Evolutionary conservation across 92 coral and sea anemone genomes (phyloP).

Genomic region (Parazoanthus atlanticus): DNA sequence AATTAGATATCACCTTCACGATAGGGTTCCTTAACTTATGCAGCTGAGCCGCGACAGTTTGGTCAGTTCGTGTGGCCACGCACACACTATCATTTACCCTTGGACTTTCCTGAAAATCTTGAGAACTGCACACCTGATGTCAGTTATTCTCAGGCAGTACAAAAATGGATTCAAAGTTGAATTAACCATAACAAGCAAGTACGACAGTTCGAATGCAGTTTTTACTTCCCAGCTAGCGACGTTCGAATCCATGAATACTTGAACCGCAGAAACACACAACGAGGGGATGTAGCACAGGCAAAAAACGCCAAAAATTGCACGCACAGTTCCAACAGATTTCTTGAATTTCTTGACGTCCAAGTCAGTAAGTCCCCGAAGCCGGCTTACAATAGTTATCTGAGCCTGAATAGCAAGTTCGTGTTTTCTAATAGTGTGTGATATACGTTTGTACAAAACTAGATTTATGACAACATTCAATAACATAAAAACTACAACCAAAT

Average conservation of each 20-base stretch:
- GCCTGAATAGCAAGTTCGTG: not conserved
- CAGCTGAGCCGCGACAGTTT: too few relatives aligned
- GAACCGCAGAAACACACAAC: not conserved
- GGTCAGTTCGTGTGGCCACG: too few relatives aligned
- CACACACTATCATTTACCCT: too few relatives aligned
- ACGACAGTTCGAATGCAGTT: not conserved
- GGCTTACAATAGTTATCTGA: not conserved
- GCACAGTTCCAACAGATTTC: not conserved
- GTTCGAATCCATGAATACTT: not conserved
- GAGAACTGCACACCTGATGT: not conserved
- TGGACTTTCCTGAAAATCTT: not conserved
- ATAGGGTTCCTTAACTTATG: too few relatives aligned
- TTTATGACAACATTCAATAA: not conserved
- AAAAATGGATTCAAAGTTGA: not conserved
- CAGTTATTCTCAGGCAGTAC: constrained; percentile 9
- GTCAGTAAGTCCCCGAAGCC: not conserved
- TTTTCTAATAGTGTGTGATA: not conserved
- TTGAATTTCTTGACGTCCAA: constrained; percentile 15
- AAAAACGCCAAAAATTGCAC: not conserved
- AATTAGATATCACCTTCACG: too few relatives aligned
- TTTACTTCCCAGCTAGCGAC: not conserved
- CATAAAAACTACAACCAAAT: not conserved
- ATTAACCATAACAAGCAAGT: not conserved
- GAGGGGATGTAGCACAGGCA: constrained; percentile 10
- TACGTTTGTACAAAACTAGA: not conserved